phyloP scores from a whole-genome alignment of 2,113 vertebrate genomes.

The Crotalus tigris region DNA sequence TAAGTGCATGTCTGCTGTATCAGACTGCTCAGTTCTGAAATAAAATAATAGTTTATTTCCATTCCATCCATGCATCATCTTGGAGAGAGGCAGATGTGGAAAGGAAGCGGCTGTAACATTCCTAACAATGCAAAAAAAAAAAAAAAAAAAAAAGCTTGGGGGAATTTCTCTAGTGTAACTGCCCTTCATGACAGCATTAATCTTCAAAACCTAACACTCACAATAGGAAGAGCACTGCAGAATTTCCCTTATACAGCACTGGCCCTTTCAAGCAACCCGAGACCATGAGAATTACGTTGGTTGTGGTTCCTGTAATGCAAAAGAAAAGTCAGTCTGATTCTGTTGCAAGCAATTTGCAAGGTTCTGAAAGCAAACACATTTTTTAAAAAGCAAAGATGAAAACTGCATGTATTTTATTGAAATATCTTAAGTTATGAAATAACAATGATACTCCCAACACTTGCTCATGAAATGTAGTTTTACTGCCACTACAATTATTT shows the following conservation, averaged over 20 bases:
- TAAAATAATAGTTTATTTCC: neutral
- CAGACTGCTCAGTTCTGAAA: neutral
- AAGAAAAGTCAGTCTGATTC: neutral
- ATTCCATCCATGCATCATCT: neutral
- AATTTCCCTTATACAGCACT: neutral
- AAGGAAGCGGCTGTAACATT: neutral
- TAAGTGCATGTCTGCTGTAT: neutral
- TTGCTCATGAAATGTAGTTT: constrained; percentile 19
- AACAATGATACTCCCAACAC: constrained; percentile 5
- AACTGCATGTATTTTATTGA: constrained; percentile 23
- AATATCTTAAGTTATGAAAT: constrained; percentile 15
- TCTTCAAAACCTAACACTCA: neutral
- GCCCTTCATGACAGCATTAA: neutral
- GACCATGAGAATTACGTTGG: neutral
- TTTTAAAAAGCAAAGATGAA: neutral
- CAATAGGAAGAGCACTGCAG: neutral
- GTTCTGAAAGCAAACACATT: neutral
- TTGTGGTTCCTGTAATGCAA: neutral
- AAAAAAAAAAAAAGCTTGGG: neutral
- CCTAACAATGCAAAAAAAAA: neutral
- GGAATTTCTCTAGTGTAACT: neutral
- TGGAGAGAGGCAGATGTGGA: neutral
- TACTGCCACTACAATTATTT: constrained; percentile 14
- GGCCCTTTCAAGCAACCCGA: neutral
- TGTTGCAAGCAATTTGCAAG: neutral